These are phyloP conservation scores for Cottoperca gobio DNA, from an alignment of 2,797 vertebrate genomes.

Conservation along the genomic window DNA sequence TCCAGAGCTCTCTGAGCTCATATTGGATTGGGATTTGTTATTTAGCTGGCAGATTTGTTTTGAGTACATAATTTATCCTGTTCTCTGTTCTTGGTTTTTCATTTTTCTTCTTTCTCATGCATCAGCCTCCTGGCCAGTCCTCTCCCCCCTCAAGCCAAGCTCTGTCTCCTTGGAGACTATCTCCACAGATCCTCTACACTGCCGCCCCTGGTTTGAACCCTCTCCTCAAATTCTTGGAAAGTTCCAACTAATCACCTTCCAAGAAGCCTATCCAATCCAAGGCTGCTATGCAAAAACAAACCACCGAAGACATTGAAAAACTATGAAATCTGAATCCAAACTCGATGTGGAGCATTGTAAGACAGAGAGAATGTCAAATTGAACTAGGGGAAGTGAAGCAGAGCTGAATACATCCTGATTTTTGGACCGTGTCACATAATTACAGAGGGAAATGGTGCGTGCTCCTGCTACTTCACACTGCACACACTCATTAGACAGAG, in stretches of 20 bases:
- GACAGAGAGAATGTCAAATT: slow-evolving; percentile 39
- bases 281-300: slow-evolving; percentile 38
- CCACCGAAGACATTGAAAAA: slow-evolving; percentile 31
- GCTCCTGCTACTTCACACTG: slow-evolving; percentile 74
- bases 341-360: slow-evolving; percentile 26
- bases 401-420: slow-evolving; percentile 68
- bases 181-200: slow-evolving; percentile 67
- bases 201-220: slow-evolving; percentile 64
- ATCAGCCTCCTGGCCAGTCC: slow-evolving; percentile 70
- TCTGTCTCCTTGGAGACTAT: slow-evolving; percentile 72
- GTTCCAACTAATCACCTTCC: slow-evolving; percentile 63
- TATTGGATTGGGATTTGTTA: slow-evolving; percentile 58
- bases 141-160: slow-evolving; percentile 75
- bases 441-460: slow-evolving; percentile 76
- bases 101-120: slow-evolving; percentile 51
- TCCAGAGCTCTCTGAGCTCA: slow-evolving; percentile 55
- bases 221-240: slow-evolving; percentile 55
- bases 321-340: slow-evolving; percentile 33
- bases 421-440: slow-evolving; percentile 80
- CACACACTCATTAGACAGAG: slow-evolving; percentile 77
- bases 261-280: slow-evolving; percentile 52
- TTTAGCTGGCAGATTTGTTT: slow-evolving; percentile 69
- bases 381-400: slow-evolving; percentile 53
- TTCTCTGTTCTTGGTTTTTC: slow-evolving; percentile 56
- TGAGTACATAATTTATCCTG: slow-evolving; percentile 68